These are phyloP conservation scores for Hemicrepidius hirtus DNA, from an alignment of 2,888 invertebrate genomes.

Conservation along the genomic window DNA sequence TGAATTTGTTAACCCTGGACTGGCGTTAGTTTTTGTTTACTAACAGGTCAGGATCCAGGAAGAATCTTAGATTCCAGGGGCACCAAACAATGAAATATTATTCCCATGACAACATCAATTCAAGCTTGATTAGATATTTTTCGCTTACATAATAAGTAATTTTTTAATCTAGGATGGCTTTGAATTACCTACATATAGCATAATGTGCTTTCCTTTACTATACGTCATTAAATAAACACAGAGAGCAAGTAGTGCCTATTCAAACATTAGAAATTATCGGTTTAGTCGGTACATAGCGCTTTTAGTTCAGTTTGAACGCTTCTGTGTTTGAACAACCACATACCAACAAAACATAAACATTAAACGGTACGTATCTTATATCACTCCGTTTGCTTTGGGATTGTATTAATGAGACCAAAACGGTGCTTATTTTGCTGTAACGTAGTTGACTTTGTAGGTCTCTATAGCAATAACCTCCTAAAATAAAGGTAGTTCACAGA, in stretches of 20 bases:
- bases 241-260: constrained; percentile 8
- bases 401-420: constrained; percentile 13
- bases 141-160: not conserved
- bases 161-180: too few relatives aligned
- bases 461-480: too few relatives aligned
- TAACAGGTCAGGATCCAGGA: not conserved
- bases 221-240: constrained; percentile 1
- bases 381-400: constrained; percentile 1
- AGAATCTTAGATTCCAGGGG: too few relatives aligned
- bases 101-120: too few relatives aligned
- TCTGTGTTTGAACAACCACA: constrained; percentile 21
- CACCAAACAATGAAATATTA: too few relatives aligned
- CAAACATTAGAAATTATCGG: constrained; percentile 27
- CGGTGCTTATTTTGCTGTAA: not conserved
- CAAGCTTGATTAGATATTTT: too few relatives aligned
- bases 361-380: not conserved
- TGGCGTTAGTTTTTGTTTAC: constrained; percentile 8
- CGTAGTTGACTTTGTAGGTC: too few relatives aligned
- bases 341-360: constrained; percentile 22
- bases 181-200: too few relatives aligned
- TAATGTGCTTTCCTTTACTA: not conserved
- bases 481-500: too few relatives aligned
- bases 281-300: constrained; percentile 16
- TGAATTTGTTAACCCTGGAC: constrained; percentile 13
- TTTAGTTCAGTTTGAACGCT: constrained; percentile 24